phyloP scores from a whole-genome alignment of 2,113 vertebrate species.

The Sterna hirundo region DNA sequence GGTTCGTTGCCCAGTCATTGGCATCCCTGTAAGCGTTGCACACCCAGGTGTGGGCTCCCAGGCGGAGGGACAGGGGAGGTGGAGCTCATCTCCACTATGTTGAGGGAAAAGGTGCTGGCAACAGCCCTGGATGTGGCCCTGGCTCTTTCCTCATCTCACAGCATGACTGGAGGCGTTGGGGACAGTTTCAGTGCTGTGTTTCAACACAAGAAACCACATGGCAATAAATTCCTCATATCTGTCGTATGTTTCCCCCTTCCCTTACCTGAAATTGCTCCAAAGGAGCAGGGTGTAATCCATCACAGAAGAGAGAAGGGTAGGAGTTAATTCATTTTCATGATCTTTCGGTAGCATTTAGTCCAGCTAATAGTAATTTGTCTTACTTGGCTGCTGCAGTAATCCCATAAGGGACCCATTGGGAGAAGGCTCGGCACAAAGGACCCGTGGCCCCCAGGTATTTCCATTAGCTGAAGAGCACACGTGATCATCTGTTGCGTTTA shows the following conservation, averaged over 20 bases:
- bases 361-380: background rate
- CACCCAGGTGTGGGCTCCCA: background rate
- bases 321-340: constrained; percentile 11
- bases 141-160: background rate
- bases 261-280: background rate
- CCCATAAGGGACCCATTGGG: background rate
- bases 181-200: background rate
- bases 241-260: background rate
- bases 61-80: background rate
- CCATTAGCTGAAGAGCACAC: background rate
- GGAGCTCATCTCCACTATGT: background rate
- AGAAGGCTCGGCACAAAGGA: background rate
- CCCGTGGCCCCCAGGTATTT: background rate
- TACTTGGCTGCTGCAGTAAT: background rate
- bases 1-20: background rate
- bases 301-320: background rate
- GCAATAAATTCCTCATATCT: background rate
- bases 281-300: background rate
- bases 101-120: background rate
- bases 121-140: background rate
- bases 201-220: background rate
- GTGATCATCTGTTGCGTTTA: background rate
- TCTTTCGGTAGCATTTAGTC: background rate
- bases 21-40: accelerated
- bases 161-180: accelerated